Percentiles rank a stretch among this genome's conserved stretches.
Conservation (phyloP, 2,888 invertebrate genomes). For the Phorcus lineatus region DNA sequence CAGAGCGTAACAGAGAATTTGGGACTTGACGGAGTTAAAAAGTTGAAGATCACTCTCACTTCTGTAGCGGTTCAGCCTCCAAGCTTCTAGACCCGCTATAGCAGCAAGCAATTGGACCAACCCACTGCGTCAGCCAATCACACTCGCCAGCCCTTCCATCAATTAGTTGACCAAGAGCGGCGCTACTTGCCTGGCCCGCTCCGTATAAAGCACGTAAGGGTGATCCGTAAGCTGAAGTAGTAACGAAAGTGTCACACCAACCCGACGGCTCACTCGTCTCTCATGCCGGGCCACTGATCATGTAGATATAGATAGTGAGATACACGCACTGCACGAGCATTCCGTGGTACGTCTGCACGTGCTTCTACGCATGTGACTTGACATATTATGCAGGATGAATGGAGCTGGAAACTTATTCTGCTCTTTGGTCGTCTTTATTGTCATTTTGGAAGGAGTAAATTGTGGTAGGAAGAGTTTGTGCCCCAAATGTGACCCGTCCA, state of each 20-base stretch:
- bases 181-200: neutral
- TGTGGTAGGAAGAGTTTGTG: conserved; percentile 28
- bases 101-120: neutral
- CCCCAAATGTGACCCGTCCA: conserved; percentile 45
- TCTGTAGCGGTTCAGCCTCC: too few relatives aligned
- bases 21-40: too few relatives aligned
- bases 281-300: neutral
- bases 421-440: neutral
- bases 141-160: conserved; percentile 12
- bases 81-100: neutral
- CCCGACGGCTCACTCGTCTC: neutral
- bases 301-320: neutral
- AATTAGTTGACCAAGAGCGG: conserved; percentile 20
- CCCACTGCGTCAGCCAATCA: conserved; percentile 14
- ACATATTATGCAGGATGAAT: conserved; percentile 24
- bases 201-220: conserved; percentile 10
- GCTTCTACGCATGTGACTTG: neutral
- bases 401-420: conserved; percentile 17
- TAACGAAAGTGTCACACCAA: neutral
- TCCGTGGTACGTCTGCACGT: neutral
- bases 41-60: too few relatives aligned
- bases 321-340: neutral
- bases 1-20: too few relatives aligned
- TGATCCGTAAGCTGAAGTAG: neutral
- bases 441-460: neutral